These are phyloP conservation scores for Drosophila sp. DNA, from an alignment of 1,140 invertebrate species.

Conservation along the genomic window DNA sequence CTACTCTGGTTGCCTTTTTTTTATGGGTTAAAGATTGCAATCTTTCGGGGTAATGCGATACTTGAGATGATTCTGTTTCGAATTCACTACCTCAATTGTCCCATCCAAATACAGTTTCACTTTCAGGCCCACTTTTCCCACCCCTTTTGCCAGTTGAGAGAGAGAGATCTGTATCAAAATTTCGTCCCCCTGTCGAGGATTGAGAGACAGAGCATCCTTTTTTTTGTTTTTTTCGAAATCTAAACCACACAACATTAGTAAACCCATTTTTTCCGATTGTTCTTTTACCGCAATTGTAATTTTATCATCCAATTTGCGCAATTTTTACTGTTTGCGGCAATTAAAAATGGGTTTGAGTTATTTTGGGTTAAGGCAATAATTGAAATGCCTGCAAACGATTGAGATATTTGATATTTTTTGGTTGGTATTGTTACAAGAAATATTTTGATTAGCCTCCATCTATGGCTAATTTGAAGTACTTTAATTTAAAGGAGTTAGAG, in stretches of 20 bases:
- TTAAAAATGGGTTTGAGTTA: conserved; percentile 26
- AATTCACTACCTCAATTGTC: conserved; percentile 28
- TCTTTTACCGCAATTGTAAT: conserved; percentile 67
- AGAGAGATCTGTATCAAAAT: conserved; percentile 48
- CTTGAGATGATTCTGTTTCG: conserved; percentile 29
- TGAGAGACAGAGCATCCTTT: conserved; percentile 58
- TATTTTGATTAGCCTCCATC: conserved; percentile 30
- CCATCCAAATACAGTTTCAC: conserved; percentile 26
- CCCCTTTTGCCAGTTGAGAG: conserved; percentile 58
- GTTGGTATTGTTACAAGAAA: conserved; percentile 5
- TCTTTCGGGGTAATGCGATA: conserved; percentile 66
- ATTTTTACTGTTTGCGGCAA: conserved; percentile 42
- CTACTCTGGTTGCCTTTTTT: neutral
- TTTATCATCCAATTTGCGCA: conserved; percentile 74
- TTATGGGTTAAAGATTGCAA: conserved; percentile 70
- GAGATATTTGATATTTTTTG: conserved; percentile 42
- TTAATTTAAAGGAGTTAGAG: neutral
- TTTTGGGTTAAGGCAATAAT: conserved; percentile 19
- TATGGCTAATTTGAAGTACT: neutral
- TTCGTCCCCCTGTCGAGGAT: conserved; percentile 37
- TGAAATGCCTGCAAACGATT: conserved; percentile 10
- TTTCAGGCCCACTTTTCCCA: conserved; percentile 44
- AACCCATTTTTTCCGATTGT: conserved; percentile 67
- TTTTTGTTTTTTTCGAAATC: conserved; percentile 41
- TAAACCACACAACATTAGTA: conserved; percentile 69